Conservation (phyloP, 1,140 invertebrate genomes). For the Drosophila micromelanica region DNA sequence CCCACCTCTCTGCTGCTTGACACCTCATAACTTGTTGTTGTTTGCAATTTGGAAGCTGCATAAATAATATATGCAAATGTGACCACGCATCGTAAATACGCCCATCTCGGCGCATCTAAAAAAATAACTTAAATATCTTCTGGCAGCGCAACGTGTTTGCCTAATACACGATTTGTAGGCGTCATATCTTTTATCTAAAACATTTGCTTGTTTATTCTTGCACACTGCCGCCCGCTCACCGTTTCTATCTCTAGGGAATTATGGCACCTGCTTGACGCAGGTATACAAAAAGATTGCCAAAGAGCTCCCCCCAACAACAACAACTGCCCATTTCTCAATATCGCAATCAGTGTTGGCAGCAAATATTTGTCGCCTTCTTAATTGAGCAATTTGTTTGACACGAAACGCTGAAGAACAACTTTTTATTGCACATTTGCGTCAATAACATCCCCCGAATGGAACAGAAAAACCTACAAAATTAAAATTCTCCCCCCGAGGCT, state of each 20-base stretch:
- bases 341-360: conserved; percentile 31
- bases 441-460: not conserved
- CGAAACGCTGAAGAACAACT: conserved; percentile 1
- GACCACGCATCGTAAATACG: conserved; percentile 43
- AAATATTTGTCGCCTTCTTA: conserved; percentile 49
- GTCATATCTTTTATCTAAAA: conserved; percentile 64
- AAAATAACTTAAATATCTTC: conserved; percentile 5
- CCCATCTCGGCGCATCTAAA: conserved; percentile 4
- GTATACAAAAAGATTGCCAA: conserved; percentile 22
- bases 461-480: too few relatives aligned
- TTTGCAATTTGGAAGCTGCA: conserved; percentile 71
- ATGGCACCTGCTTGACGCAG: conserved; percentile 55
- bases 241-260: conserved; percentile 38
- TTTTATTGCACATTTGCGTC: conserved; percentile 40
- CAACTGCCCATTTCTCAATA: conserved; percentile 29
- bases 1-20: conserved; percentile 18
- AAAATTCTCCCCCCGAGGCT: conserved; percentile 6
- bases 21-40: conserved; percentile 59
- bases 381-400: conserved; percentile 61
- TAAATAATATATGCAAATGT: conserved; percentile 68
- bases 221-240: too few relatives aligned
- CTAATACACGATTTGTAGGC: conserved; percentile 63
- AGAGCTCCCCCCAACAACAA: conserved; percentile 1
- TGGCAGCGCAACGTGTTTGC: conserved; percentile 27
- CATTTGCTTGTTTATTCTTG: conserved; percentile 45